These are phyloP conservation scores for Erythrolamprus reginae DNA, from an alignment of 2,113 vertebrate genomes.

Conservation along the genomic window DNA sequence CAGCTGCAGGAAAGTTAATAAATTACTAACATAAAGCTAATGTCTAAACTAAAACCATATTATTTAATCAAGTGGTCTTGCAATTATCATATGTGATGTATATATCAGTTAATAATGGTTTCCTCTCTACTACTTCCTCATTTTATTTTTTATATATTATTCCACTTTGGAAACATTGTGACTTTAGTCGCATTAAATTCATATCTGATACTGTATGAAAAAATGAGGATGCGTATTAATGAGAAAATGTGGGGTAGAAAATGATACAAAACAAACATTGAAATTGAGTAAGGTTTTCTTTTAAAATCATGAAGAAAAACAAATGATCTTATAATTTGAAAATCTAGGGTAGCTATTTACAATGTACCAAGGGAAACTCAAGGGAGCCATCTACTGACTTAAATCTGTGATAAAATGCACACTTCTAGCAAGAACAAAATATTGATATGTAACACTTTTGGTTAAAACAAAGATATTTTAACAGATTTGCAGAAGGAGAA, in stretches of 20 bases:
- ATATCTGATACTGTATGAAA: background rate
- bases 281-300: background rate
- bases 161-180: background rate
- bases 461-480: background rate
- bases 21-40: background rate
- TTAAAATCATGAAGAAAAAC: constrained; percentile 33
- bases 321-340: constrained; percentile 44
- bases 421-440: constrained; percentile 17
- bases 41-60: background rate
- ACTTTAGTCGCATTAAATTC: constrained; percentile 19
- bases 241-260: background rate
- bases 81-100: background rate
- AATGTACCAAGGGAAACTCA: constrained; percentile 81
- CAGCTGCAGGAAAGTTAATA: background rate
- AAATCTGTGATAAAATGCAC: constrained; percentile 73
- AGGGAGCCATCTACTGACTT: constrained; percentile 99
- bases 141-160: background rate
- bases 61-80: background rate
- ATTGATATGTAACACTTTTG: constrained; percentile 12
- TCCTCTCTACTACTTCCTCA: constrained; percentile 5
- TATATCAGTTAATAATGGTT: background rate
- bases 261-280: background rate
- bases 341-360: constrained; percentile 66
- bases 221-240: background rate
- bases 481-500: constrained; percentile 14